Evolutionary conservation across 1,140 invertebrate species (phyloP).

Genomic region (Drosophila kurseongensis): DNA sequence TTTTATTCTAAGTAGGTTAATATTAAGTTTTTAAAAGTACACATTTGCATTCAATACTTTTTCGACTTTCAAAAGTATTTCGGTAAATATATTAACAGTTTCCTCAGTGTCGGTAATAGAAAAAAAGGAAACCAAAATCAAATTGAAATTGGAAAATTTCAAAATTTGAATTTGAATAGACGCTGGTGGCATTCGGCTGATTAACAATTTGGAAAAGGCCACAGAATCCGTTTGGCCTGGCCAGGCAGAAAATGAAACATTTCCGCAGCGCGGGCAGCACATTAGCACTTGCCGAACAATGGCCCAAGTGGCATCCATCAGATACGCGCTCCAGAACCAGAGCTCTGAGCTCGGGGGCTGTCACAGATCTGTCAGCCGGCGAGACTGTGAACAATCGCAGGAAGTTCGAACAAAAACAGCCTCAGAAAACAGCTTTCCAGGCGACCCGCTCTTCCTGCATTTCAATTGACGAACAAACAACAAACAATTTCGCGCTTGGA

Average conservation of each 20-base stretch:
- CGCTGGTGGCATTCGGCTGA: constrained; percentile 34
- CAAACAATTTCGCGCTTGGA: constrained; percentile 81
- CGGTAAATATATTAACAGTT: no score
- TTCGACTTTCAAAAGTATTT: no score
- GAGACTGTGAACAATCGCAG: constrained; percentile 81
- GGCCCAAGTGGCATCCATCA: constrained; percentile 76
- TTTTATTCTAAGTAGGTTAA: no score
- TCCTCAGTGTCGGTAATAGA: constrained; percentile 4
- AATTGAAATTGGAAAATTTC: constrained; percentile 34
- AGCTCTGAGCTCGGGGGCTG: constrained; percentile 55
- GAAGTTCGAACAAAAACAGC: constrained; percentile 71
- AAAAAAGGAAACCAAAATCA: constrained; percentile 48
- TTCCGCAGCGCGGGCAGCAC: constrained; percentile 69
- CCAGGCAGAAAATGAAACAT: constrained; percentile 76
- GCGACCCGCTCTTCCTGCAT: constrained; percentile 41
- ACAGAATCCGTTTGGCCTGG: constrained; percentile 53
- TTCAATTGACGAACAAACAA: constrained; percentile 75
- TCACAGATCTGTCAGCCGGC: constrained; percentile 79
- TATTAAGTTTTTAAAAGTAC: no score
- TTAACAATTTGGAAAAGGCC: constrained; percentile 65
- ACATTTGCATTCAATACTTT: no score
- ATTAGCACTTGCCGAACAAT: constrained; percentile 80
- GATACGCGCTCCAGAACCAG: constrained; percentile 36
- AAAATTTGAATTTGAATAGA: constrained; percentile 36
- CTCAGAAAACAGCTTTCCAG: constrained; percentile 40